Percentiles rank a stretch among this genome's conserved stretches.
phyloP scores from a whole-genome alignment of 2,888 invertebrate genomes.

The Fragum fragum region DNA sequence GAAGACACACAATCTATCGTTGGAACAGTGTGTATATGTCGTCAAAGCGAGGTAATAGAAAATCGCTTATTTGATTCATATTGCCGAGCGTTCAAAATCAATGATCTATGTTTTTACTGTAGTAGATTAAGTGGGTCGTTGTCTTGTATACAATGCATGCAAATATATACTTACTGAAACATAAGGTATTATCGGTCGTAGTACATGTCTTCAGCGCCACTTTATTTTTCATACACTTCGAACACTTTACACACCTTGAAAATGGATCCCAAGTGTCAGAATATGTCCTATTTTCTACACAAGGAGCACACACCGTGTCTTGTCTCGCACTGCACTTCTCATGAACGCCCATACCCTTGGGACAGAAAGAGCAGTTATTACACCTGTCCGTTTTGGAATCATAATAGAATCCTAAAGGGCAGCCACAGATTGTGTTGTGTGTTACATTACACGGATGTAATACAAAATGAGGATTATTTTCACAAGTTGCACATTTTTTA shows the following conservation, averaged over 20 bases:
- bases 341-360: conserved; percentile 78
- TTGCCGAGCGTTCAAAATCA: too few species aligned
- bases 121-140: too few species aligned
- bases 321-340: conserved; percentile 72
- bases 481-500: conserved; percentile 77
- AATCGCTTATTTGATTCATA: too few species aligned
- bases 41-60: too few species aligned
- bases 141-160: too few species aligned
- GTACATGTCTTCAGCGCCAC: conserved; percentile 80
- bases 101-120: too few species aligned
- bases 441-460: conserved; percentile 79
- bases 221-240: conserved; percentile 77
- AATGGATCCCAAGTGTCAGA: conserved; percentile 79
- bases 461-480: conserved; percentile 71
- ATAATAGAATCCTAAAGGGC: conserved; percentile 80
- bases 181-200: conserved; percentile 83
- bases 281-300: conserved; percentile 79
- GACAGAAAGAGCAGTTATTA: conserved; percentile 80
- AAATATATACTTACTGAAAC: conserved; percentile 77
- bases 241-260: conserved; percentile 78
- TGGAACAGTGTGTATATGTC: too few species aligned
- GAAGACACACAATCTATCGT: too few species aligned
- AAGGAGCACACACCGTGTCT: conserved; percentile 81
- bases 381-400: conserved; percentile 69
- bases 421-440: conserved; percentile 82